phyloP scores from a whole-genome alignment of 2,797 vertebrate species.

The Cossypha polioptera region DNA sequence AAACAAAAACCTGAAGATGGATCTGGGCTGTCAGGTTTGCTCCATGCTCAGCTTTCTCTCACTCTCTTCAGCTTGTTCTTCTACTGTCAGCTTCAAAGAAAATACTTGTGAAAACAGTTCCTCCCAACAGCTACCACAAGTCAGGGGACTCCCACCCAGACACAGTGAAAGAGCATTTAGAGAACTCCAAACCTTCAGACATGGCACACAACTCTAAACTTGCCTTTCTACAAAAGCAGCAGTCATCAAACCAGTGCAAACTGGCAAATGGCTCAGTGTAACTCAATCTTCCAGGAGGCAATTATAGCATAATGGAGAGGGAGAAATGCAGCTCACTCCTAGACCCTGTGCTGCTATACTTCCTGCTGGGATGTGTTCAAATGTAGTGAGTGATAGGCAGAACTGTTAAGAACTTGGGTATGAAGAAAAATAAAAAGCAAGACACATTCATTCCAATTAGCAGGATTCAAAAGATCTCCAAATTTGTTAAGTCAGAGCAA shows the following conservation, averaged over 20 bases:
- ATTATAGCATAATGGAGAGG: neutral
- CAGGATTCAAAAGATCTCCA: neutral
- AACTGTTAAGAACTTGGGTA: neutral
- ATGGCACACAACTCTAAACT: neutral
- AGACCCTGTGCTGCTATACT: neutral
- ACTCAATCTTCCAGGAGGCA: neutral
- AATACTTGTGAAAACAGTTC: neutral
- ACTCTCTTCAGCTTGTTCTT: neutral
- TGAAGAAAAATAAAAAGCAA: neutral
- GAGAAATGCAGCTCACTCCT: neutral
- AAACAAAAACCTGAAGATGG: neutral
- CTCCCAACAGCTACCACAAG: neutral
- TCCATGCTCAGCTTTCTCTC: neutral
- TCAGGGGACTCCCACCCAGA: neutral
- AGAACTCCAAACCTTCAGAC: neutral
- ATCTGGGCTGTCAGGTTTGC: neutral
- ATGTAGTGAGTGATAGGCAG: accelerated
- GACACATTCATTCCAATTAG: neutral
- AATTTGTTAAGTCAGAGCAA: neutral
- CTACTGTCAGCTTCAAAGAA: neutral
- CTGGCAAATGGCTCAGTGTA: neutral
- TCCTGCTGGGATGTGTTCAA: neutral
- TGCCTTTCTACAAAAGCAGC: neutral
- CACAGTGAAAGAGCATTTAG: neutral
- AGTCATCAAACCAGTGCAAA: neutral